Conservation (phyloP, 2,888 invertebrate genomes). For the Rhynchonema sp. region DNA sequence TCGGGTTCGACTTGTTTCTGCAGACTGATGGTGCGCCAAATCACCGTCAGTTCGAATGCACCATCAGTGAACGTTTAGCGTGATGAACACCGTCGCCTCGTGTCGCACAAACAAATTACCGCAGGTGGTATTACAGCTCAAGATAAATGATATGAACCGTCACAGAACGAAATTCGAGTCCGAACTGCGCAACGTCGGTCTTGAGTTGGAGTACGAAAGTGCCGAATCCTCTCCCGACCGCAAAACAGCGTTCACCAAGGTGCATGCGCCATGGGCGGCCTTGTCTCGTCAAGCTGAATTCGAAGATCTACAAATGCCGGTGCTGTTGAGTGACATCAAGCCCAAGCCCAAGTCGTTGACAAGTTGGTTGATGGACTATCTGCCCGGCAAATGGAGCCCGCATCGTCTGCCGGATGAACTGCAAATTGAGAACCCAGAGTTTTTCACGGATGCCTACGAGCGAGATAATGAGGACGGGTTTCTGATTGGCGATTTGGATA, state of each 20-base stretch:
- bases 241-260: constrained; percentile 3
- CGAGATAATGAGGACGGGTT: constrained; percentile 1
- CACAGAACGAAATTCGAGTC: constrained; percentile 6
- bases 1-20: too few relatives aligned
- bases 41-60: too few relatives aligned
- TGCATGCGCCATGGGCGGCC: constrained; percentile 4
- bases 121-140: too few relatives aligned
- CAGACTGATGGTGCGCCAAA: too few relatives aligned
- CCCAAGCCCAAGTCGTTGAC: neutral
- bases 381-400: neutral
- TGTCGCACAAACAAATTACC: too few relatives aligned
- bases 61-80: too few relatives aligned
- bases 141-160: too few relatives aligned
- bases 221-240: constrained; percentile 3
- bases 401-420: neutral
- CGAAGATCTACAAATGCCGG: constrained; percentile 5
- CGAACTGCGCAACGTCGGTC: constrained; percentile 2
- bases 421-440: neutral
- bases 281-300: constrained; percentile 4
- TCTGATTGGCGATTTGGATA: neutral
- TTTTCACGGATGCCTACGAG: constrained; percentile 4
- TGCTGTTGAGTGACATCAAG: constrained; percentile 1
- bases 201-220: constrained; percentile 7
- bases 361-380: neutral
- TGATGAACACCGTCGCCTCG: too few relatives aligned